phyloP scores from a whole-genome alignment of 2,888 invertebrate genomes.

The Cataglyphis altisquamis region DNA sequence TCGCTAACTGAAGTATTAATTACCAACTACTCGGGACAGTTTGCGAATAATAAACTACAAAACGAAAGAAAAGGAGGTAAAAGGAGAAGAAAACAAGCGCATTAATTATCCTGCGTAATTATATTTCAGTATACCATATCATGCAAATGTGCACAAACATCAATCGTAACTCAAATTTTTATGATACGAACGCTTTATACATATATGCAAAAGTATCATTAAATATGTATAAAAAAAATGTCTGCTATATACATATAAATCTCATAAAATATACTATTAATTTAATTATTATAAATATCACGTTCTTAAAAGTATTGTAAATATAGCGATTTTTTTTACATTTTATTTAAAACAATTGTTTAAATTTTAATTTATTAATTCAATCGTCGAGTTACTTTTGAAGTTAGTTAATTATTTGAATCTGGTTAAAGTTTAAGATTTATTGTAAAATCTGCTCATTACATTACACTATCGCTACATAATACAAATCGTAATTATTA shows the following conservation, averaged over 20 bases:
- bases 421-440: not conserved
- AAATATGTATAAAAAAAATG: not conserved
- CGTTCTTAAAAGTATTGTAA: not conserved
- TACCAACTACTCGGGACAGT: conserved; percentile 27
- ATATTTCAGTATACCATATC: conserved; percentile 6
- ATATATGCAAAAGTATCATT: not conserved
- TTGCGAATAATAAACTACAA: conserved; percentile 41
- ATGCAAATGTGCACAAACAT: not conserved
- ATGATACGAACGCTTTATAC: not conserved
- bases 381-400: not conserved
- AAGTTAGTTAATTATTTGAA: not conserved
- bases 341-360: not conserved
- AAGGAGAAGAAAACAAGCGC: conserved; percentile 23
- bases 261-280: not conserved
- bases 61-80: not conserved
- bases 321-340: not conserved
- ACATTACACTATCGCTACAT: not conserved
- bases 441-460: not conserved
- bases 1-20: conserved; percentile 45
- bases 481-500: not conserved
- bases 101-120: conserved; percentile 59
- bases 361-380: conserved; percentile 7
- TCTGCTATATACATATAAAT: not conserved
- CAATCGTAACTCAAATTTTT: conserved; percentile 3
- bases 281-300: not conserved